Evolutionary conservation across 2,888 invertebrate species (phyloP).

Genomic region (Omphaloscelis lunosa): DNA sequence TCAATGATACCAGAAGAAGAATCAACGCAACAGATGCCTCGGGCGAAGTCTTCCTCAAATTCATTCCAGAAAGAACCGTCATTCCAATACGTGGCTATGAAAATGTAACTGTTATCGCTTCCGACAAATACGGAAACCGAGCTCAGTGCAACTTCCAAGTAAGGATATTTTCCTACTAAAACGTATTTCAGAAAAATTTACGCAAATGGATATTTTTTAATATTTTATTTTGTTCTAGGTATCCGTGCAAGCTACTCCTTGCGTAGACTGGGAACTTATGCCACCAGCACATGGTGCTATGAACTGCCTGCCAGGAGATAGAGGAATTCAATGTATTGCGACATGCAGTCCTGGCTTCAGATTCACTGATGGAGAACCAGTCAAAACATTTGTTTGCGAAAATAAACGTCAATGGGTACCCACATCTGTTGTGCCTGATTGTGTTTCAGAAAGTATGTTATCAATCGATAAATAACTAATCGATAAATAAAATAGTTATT

Average conservation of each 20-base stretch:
- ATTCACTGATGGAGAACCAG: slow-evolving; percentile 97
- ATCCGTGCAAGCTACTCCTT: slow-evolving; percentile 97
- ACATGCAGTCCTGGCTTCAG: slow-evolving; percentile 97
- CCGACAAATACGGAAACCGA: slow-evolving; percentile 96
- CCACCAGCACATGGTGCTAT: slow-evolving; percentile 97
- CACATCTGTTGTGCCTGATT: slow-evolving; percentile 97
- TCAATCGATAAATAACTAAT: not conserved
- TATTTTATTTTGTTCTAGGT: slow-evolving; percentile 85
- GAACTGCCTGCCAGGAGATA: slow-evolving; percentile 95
- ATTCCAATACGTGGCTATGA: slow-evolving; percentile 97
- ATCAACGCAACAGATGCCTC: slow-evolving; percentile 97
- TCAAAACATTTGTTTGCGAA: slow-evolving; percentile 96
- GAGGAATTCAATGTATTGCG: slow-evolving; percentile 96
- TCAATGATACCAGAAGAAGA: slow-evolving; percentile 96
- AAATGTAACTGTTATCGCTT: slow-evolving; percentile 97
- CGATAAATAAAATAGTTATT: not conserved
- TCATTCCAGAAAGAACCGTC: slow-evolving; percentile 95
- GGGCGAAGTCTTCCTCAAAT: slow-evolving; percentile 95
- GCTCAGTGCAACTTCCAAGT: slow-evolving; percentile 98
- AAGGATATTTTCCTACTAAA: slow-evolving; percentile 47
- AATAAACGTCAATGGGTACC: slow-evolving; percentile 96
- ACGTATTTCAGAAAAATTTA: not conserved
- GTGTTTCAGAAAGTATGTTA: slow-evolving; percentile 96
- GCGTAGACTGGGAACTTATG: slow-evolving; percentile 98
- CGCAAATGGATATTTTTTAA: slow-evolving; percentile 42